Conservation (phyloP, 2,888 invertebrate species). For the Chalcosyrphus nemorum region DNA sequence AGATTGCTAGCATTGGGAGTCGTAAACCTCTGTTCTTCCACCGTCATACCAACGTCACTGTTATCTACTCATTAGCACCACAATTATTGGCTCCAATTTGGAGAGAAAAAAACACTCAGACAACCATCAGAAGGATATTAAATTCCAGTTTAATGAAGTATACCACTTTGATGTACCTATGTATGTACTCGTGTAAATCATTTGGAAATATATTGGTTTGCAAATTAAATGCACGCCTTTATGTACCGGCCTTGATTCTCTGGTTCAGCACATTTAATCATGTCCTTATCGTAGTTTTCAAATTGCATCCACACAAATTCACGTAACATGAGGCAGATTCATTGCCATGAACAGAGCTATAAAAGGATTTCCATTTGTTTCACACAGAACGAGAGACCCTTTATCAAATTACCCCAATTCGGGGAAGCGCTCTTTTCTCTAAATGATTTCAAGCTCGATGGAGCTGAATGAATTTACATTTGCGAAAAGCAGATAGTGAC, state of each 20-base stretch:
- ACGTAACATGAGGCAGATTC: not conserved
- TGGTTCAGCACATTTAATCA: not conserved
- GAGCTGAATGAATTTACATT: constrained; percentile 28
- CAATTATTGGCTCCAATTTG: too few species aligned
- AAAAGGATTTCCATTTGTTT: constrained; percentile 35
- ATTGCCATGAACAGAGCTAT: not conserved
- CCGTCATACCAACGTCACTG: too few species aligned
- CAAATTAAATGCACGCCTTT: not conserved
- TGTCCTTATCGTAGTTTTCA: not conserved
- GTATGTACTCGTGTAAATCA: not conserved
- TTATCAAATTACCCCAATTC: constrained; percentile 37
- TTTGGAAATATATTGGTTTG: not conserved
- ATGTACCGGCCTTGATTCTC: not conserved
- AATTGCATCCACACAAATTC: not conserved
- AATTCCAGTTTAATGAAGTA: not conserved
- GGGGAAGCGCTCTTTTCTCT: constrained; percentile 9
- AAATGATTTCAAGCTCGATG: constrained; percentile 24
- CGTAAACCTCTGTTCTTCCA: too few species aligned
- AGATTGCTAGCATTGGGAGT: too few species aligned
- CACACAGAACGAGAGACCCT: constrained; percentile 13
- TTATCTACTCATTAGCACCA: too few species aligned
- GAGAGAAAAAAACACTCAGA: too few species aligned
- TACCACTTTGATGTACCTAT: not conserved
- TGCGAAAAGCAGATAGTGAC: not conserved
- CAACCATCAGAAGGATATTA: too few species aligned